phyloP scores from a whole-genome alignment of 1,140 invertebrate species.

The Anoplophora glabripennis region DNA sequence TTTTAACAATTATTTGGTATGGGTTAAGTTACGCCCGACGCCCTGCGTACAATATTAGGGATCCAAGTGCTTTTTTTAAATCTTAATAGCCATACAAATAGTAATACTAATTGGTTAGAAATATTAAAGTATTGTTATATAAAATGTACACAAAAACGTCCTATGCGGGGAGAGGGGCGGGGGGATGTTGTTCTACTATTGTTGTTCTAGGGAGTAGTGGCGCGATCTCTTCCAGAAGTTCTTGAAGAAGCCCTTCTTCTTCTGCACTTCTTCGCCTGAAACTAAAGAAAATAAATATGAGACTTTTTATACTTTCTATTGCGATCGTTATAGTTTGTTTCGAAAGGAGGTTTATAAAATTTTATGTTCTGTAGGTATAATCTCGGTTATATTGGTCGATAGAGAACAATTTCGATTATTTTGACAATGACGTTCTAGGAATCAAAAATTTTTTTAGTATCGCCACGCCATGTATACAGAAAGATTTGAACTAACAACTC shows the following conservation, averaged over 20 bases:
- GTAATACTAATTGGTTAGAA: slow-evolving; percentile 36
- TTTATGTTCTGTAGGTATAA: too few relatives aligned
- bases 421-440: too few relatives aligned
- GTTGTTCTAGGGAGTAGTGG: slow-evolving; percentile 77
- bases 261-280: slow-evolving; percentile 68
- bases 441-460: too few relatives aligned
- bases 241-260: slow-evolving; percentile 81
- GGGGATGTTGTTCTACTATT: slow-evolving; percentile 52
- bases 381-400: too few relatives aligned
- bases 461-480: too few relatives aligned
- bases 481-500: too few relatives aligned
- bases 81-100: slow-evolving; percentile 32
- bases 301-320: too few relatives aligned
- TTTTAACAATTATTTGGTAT: neutral
- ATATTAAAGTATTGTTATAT: slow-evolving; percentile 33
- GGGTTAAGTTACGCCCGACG: neutral
- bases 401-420: too few relatives aligned
- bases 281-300: slow-evolving; percentile 29
- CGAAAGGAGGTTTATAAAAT: too few relatives aligned
- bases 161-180: slow-evolving; percentile 4
- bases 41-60: neutral
- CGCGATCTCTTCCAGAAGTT: slow-evolving; percentile 79
- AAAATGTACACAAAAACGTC: slow-evolving; percentile 37
- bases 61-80: slow-evolving; percentile 8
- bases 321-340: too few relatives aligned